A percentile compares a stretch with the other conserved stretches of the same genome.
These are phyloP conservation scores for Bostrychus sinensis DNA, from an alignment of 2,113 vertebrate species.

Conservation along the genomic window DNA sequence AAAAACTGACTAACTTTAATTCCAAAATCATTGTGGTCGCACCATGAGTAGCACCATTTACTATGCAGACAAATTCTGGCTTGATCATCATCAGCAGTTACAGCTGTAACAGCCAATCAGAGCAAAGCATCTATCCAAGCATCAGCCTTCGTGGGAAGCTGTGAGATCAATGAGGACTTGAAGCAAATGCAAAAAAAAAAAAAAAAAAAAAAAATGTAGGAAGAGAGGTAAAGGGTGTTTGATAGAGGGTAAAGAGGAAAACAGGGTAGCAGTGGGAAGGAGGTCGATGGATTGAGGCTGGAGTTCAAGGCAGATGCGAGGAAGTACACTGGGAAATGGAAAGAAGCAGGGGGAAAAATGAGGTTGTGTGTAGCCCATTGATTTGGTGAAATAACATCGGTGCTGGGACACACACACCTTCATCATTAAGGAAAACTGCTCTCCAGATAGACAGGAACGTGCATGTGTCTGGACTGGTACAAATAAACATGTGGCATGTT, in stretches of 20 bases:
- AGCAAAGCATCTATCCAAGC: neutral
- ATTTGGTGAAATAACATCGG: conserved; percentile 67
- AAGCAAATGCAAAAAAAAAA: neutral
- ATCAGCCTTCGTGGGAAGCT: conserved; percentile 16
- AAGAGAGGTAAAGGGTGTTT: conserved; percentile 28
- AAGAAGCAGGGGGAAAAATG: conserved; percentile 55
- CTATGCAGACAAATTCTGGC: neutral
- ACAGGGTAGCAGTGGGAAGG: conserved; percentile 40
- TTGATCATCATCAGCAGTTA: neutral
- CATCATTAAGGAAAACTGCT: conserved; percentile 60
- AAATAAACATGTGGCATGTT: conserved; percentile 57
- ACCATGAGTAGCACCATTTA: neutral
- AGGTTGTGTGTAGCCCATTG: conserved; percentile 70
- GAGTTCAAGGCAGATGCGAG: conserved; percentile 66
- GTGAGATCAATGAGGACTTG: conserved; percentile 32
- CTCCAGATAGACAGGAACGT: conserved; percentile 14
- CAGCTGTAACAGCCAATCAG: neutral
- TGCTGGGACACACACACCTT: conserved; percentile 57
- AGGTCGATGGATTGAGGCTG: conserved; percentile 53
- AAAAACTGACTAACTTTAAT: too few species aligned
- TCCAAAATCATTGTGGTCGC: too few species aligned
- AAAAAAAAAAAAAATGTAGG: neutral
- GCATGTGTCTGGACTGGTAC: conserved; percentile 9
- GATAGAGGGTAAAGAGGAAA: conserved; percentile 49
- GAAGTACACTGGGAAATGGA: conserved; percentile 47